Conservation (phyloP, 2,113 vertebrate genomes). For the Rhombomys opimus region DNA sequence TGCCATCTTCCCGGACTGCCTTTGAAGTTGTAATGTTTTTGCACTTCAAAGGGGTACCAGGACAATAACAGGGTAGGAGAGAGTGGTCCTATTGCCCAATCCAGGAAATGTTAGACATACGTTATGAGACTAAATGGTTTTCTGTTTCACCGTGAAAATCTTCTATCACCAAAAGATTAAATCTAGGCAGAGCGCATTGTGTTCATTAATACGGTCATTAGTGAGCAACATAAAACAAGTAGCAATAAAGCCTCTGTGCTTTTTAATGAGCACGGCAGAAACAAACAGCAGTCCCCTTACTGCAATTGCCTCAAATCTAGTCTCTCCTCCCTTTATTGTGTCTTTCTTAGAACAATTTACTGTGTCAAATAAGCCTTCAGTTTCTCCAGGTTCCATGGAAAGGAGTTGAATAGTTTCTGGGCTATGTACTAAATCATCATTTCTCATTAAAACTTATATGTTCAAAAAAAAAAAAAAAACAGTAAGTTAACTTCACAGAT, state of each 20-base stretch:
- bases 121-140: constrained; percentile 55
- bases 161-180: constrained; percentile 52
- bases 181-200: neutral
- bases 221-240: constrained; percentile 42
- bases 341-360: constrained; percentile 10
- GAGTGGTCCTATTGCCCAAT: constrained; percentile 20
- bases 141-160: constrained; percentile 55
- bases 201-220: neutral
- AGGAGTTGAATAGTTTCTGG: neutral
- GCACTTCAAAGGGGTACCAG: constrained; percentile 72
- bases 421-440: constrained; percentile 34
- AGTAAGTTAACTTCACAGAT: neutral
- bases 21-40: constrained; percentile 66
- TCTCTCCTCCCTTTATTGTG: neutral
- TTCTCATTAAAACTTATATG: constrained; percentile 44
- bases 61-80: constrained; percentile 35
- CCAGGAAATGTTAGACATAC: constrained; percentile 42
- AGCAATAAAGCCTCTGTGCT: constrained; percentile 20
- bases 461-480: neutral
- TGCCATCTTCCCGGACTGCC: constrained; percentile 27
- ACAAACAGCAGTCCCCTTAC: constrained; percentile 10
- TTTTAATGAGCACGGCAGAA: constrained; percentile 35
- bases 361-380: constrained; percentile 7
- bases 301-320: constrained; percentile 42
- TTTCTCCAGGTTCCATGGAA: constrained; percentile 15